Evolutionary conservation across 2,797 vertebrate species (phyloP), one percentile per base, ranked within the genome.

Genomic region (Petrocephalus schoutedeni): DNA sequence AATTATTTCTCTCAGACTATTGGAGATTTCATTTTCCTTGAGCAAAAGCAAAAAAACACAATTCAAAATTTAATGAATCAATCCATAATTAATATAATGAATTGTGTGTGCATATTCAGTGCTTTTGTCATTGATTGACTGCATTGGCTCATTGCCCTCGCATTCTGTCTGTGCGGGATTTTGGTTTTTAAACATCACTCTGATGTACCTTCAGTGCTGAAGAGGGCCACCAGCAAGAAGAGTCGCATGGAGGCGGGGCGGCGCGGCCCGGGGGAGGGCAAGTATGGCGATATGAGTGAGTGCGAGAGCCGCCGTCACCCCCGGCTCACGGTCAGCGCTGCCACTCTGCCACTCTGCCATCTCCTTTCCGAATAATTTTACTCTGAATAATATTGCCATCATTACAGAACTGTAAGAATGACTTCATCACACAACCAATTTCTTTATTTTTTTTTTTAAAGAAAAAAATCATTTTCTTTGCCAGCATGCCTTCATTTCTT

Each of bases 151-250:
- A 19, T n/a, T 32, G 1, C 36, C 61, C 61, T 32, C 10, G 28
- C 36, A 45, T n/a, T 45, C 16, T 19, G 36, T 77, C 28, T 49
- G 16, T 77, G 16, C 45, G 36, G 41, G 71, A 77, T 49, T 77
- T 77, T 19, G 32, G 14, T 77, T 77, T 77, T 45, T 45, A 77
- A 77, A 45, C 9, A 28, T 77, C 32, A 45, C 19, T 45, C 16
- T 36, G 53, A 41, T 82, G 45, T 87, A 14, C 86, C 87, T 92
- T 86, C 45, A 96, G 96, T 99, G 92, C 95, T 99, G 86, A 97
- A 99, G 92, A 93, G 98, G 94, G 98, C 97, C 57, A 97, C 97
- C 53, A 99, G 98, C 94, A 99, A 99, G 95, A 97, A 98, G 93
- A 99, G 95, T 91, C 94, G 96, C 86, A 95, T 96, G 0, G 87